phyloP scores from a whole-genome alignment of 2,888 invertebrate genomes.

The Philereme transversata region DNA sequence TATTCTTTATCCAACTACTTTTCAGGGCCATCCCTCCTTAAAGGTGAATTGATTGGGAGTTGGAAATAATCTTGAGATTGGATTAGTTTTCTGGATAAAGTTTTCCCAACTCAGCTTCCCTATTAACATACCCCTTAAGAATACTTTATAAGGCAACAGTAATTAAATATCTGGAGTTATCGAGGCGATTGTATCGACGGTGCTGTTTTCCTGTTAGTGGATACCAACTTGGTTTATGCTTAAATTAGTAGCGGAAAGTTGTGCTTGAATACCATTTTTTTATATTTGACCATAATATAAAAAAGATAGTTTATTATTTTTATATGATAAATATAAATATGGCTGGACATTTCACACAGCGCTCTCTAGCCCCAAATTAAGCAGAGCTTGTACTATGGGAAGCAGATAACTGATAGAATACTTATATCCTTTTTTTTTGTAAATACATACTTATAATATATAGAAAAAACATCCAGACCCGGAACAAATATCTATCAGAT shows the following conservation, averaged over 20 bases:
- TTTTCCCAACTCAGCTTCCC: slow-evolving; percentile 56
- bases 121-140: slow-evolving; percentile 64
- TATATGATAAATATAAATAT: too few species aligned
- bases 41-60: slow-evolving; percentile 76
- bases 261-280: slow-evolving; percentile 6
- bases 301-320: too few species aligned
- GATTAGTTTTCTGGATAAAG: slow-evolving; percentile 71
- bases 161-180: slow-evolving; percentile 57
- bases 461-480: too few species aligned
- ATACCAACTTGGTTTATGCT: slow-evolving; percentile 25
- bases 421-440: too few species aligned
- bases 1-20: slow-evolving; percentile 26
- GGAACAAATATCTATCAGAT: too few species aligned
- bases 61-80: slow-evolving; percentile 71
- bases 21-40: slow-evolving; percentile 53
- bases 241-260: slow-evolving; percentile 14
- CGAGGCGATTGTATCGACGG: slow-evolving; percentile 38
- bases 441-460: too few species aligned
- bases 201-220: slow-evolving; percentile 30
- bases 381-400: too few species aligned
- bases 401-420: too few species aligned
- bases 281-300: background rate
- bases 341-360: too few species aligned
- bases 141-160: slow-evolving; percentile 57
- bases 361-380: too few species aligned